Percentiles rank a stretch among this genome's conserved stretches.
Evolutionary conservation across 2,797 vertebrate genomes (phyloP).

Genomic region (Hyperoplus immaculatus): DNA sequence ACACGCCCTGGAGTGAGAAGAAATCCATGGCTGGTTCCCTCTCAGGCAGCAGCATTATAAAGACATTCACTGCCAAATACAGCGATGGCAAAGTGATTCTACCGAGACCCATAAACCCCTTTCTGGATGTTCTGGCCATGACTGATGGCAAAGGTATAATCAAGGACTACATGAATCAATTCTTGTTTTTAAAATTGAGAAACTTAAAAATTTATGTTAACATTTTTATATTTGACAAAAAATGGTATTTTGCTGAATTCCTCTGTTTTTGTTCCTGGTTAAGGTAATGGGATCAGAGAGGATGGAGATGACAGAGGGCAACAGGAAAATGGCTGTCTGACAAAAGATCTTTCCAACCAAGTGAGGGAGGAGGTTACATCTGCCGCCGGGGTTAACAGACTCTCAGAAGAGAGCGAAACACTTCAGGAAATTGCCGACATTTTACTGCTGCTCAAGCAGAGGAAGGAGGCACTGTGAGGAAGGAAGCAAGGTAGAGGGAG

Average conservation of each 20-base stretch:
- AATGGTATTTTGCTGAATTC: background rate
- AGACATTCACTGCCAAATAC: conserved; percentile 16
- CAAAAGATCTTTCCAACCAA: conserved; percentile 23
- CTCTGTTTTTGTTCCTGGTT: conserved; percentile 23
- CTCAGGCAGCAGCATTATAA: conserved; percentile 26
- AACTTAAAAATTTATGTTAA: background rate
- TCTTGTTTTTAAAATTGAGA: background rate
- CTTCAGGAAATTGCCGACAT: conserved; percentile 77
- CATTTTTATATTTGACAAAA: background rate
- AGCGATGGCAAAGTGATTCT: conserved; percentile 11
- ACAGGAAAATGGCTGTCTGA: conserved; percentile 34
- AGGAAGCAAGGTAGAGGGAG: background rate
- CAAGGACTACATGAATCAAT: background rate
- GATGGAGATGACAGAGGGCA: conserved; percentile 37
- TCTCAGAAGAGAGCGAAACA: conserved; percentile 63
- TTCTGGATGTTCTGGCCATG: background rate
- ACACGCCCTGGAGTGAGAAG: conserved; percentile 47
- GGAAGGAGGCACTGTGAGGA: conserved; percentile 23
- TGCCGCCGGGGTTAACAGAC: conserved; percentile 30
- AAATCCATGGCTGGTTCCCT: conserved; percentile 22
- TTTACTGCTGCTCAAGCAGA: conserved; percentile 77
- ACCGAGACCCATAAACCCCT: conserved; percentile 25
- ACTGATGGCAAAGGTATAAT: conserved; percentile 59
- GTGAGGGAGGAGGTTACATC: conserved; percentile 44
- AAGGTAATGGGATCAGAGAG: conserved; percentile 25